Conservation (phyloP, 2,113 vertebrate genomes). For the Xiphophorus maculatus region DNA sequence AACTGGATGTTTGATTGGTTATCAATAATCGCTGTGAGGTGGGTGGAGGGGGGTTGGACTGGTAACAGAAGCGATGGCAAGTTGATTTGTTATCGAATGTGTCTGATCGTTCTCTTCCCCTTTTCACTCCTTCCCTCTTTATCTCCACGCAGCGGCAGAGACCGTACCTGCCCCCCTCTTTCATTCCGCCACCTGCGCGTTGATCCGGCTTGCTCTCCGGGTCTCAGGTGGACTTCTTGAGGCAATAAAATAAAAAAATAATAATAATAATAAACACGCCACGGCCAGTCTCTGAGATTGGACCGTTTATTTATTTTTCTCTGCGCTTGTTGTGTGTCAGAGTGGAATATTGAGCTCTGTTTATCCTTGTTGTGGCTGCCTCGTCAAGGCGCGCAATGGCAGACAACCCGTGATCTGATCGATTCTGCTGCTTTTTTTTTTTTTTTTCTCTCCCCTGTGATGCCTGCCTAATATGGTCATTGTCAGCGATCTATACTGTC, state of each 20-base stretch:
- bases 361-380: slow-evolving; percentile 64
- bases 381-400: slow-evolving; percentile 56
- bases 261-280: too few relatives aligned
- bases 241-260: too few relatives aligned
- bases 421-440: slow-evolving; percentile 34
- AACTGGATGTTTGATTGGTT: slow-evolving; percentile 35
- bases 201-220: slow-evolving; percentile 15
- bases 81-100: slow-evolving; percentile 70
- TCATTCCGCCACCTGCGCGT: slow-evolving; percentile 54
- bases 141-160: neutral
- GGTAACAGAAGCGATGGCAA: slow-evolving; percentile 51
- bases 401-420: slow-evolving; percentile 70
- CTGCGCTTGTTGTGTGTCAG: slow-evolving; percentile 35
- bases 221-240: slow-evolving; percentile 23
- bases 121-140: slow-evolving; percentile 38
- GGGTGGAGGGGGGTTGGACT: slow-evolving; percentile 43
- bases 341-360: slow-evolving; percentile 62
- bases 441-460: neutral
- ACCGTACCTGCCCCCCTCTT: neutral
- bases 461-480: slow-evolving; percentile 40
- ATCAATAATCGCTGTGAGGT: slow-evolving; percentile 42
- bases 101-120: slow-evolving; percentile 51
- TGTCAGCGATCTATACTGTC: slow-evolving; percentile 40
- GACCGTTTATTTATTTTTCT: slow-evolving; percentile 4
- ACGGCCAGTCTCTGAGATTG: slow-evolving; percentile 5